Base-by-base conservation (phyloP, 2,113 vertebrate genomes). In the Mirza zaza region DNA sequence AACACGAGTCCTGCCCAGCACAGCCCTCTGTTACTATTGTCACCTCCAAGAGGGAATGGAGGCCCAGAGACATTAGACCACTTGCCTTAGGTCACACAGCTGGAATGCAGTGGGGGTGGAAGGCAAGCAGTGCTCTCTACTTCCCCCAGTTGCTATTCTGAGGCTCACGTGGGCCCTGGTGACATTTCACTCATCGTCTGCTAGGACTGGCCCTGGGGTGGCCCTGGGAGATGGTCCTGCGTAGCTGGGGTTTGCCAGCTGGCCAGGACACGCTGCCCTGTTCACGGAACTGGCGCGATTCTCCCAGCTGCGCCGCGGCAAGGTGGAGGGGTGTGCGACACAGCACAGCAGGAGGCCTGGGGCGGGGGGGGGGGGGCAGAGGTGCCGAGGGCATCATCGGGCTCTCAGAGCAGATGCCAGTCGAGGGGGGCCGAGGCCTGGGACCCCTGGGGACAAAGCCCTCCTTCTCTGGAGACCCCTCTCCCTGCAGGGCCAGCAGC, bases 311-410 rank as follows among this genome's bases (percentile, higher is more conserved):
- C 13, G 75, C 15, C 18, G 8, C 21, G 5, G 2, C 25, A 29
- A 17, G 52, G 11, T 11, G n/a, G n/a, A n/a, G 42, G 57, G 17
- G 34, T n/a, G 3, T 2, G 27, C 4, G 48, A 17, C 7, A 11
- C 63, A 34, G 12, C 17, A 1, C 1, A 4, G 21, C 1, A 4
- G 68, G 36, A 45, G 36, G 39, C 14, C 8, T 0, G 42, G 0
- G 4, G 21, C 6, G 81, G 8, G 25, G 55, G 4, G 21, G 8
- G 81, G 8, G 25, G 55, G 55, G 48, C 73, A 83, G 85, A 73
- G 23, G 25, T 1, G 5, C 34, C 15, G 3, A 5, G 32, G 82
- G 34, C 23, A 3, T 29, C 27, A 2, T 29, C 15, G 21, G 15
- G 23, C 57, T 36, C 50, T 59, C 12, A 14, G 27, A 42, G 25